These are phyloP conservation scores for Ormyrus thymus DNA, from an alignment of 2,888 invertebrate species.

Conservation along the genomic window DNA sequence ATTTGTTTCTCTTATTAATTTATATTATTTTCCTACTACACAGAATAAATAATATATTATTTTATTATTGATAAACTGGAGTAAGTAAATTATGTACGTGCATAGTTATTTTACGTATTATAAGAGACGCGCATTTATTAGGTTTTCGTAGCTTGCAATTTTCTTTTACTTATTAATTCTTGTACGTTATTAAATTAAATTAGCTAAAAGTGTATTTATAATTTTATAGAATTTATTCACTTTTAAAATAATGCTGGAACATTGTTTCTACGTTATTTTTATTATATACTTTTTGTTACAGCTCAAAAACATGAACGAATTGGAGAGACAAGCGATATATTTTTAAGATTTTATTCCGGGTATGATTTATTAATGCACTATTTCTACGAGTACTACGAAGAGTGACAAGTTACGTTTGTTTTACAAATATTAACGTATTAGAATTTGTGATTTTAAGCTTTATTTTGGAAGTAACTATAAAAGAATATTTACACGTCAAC, in stretches of 20 bases:
- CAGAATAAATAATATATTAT: too few relatives aligned
- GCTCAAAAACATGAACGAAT: not conserved
- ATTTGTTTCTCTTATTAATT: too few relatives aligned
- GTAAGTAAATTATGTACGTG: too few relatives aligned
- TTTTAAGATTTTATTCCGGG: slow-evolving; percentile 8
- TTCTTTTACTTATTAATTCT: not conserved
- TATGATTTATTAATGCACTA: not conserved
- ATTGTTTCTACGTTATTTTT: not conserved
- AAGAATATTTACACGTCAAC: too few relatives aligned
- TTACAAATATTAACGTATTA: too few relatives aligned
- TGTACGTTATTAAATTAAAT: not conserved
- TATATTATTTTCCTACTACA: too few relatives aligned
- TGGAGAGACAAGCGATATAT: not conserved
- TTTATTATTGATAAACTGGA: too few relatives aligned
- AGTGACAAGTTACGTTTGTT: too few relatives aligned
- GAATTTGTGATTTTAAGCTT: not conserved
- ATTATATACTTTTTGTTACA: slow-evolving; percentile 1
- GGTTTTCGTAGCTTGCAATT: not conserved
- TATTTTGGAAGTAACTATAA: too few relatives aligned
- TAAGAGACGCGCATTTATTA: too few relatives aligned
- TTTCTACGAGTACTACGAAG: too few relatives aligned
- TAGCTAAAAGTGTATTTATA: not conserved
- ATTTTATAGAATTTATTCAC: not conserved
- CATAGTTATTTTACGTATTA: too few relatives aligned
- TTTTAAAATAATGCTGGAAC: not conserved